Evolutionary conservation across 2,797 vertebrate genomes (phyloP), one percentile per base, ranked within the genome.

Genomic region (Acipenser transmontanus): DNA sequence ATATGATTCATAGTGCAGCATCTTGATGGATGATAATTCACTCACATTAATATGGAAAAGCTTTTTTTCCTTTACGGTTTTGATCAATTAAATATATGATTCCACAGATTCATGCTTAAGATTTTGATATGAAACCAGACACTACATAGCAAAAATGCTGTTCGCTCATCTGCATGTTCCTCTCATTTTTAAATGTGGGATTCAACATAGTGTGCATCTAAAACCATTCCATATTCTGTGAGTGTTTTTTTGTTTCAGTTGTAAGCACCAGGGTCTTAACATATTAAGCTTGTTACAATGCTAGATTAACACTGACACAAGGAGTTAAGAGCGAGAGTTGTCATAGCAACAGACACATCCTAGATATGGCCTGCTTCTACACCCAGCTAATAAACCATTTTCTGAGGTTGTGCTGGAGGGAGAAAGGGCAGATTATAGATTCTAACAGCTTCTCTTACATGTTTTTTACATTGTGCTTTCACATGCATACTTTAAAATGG

Each of bases 341-440:
- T 85, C 82, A 88, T 83, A 76, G 84, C 75, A 80, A 90, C 88
- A 67, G 71, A 64, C 70, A 73, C 74, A 68, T 77, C 72, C 67
- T 70, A 71, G 60, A 82, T 81, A 87, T 74, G 81, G 85, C 80
- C 86, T 80, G 4, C 64, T 59, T 65, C 76, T 8, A 10, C 7
- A 47, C 7, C 17, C 14, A 61, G 8, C 52, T 50, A 72, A 74
- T 59, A 73, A 72, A 65, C 9, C 66, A 66, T 56, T 65, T 69
- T 68, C 69, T 67, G 63, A 70, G 17, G 65, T 71, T 47, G 68
- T 59, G 51, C 54, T 6, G 52, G 60, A 61, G 70, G 63, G 48
- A 8, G 72, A 47, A 49, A 65, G 62, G 20, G 52, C 64, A 7
- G 61, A 8, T 11, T 47, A 61, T 17, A 62, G 49, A 64, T 34